Evolutionary conservation across 2,888 invertebrate species (phyloP).

Genomic region (Caenorhabditis sp.): DNA sequence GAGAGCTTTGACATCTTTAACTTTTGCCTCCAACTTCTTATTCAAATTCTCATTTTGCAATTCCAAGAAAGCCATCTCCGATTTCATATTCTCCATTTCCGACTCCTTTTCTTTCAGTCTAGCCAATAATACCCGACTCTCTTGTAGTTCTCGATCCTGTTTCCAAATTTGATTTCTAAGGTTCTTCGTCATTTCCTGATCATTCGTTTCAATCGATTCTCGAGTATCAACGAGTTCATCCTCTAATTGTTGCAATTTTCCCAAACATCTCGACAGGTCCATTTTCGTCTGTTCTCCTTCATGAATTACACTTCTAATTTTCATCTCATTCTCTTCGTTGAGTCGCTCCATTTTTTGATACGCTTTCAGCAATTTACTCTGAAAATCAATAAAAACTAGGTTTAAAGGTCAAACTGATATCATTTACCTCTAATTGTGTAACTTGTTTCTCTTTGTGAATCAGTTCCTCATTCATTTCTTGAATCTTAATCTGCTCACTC

Average conservation of each 20-base stretch:
- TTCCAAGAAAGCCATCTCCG: constrained; percentile 46
- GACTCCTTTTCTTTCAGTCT: constrained; percentile 33
- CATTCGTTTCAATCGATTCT: constrained; percentile 18
- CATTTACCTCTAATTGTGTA: constrained; percentile 17
- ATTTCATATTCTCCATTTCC: constrained; percentile 37
- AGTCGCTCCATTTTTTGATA: constrained; percentile 31
- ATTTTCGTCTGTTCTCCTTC: constrained; percentile 30
- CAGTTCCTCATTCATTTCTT: constrained; percentile 34
- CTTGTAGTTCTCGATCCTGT: constrained; percentile 39
- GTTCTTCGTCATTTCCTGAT: constrained; percentile 24
- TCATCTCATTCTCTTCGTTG: constrained; percentile 32
- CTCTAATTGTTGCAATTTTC: constrained; percentile 26
- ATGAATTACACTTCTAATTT: constrained; percentile 25
- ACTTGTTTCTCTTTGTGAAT: constrained; percentile 29
- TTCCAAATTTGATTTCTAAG: constrained; percentile 36
- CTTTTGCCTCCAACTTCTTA: constrained; percentile 46
- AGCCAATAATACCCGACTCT: constrained; percentile 20
- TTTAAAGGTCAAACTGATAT: too few relatives aligned
- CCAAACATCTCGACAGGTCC: constrained; percentile 24
- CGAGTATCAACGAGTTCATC: constrained; percentile 21
- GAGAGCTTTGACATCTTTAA: constrained; percentile 43
- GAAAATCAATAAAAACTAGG: background rate
- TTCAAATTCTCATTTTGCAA: constrained; percentile 48
- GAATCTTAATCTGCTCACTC: constrained; percentile 27
- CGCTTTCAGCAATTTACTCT: constrained; percentile 34